Evolutionary conservation across 2,888 invertebrate genomes (phyloP).

Genomic region (Trichogramma evanescens): DNA sequence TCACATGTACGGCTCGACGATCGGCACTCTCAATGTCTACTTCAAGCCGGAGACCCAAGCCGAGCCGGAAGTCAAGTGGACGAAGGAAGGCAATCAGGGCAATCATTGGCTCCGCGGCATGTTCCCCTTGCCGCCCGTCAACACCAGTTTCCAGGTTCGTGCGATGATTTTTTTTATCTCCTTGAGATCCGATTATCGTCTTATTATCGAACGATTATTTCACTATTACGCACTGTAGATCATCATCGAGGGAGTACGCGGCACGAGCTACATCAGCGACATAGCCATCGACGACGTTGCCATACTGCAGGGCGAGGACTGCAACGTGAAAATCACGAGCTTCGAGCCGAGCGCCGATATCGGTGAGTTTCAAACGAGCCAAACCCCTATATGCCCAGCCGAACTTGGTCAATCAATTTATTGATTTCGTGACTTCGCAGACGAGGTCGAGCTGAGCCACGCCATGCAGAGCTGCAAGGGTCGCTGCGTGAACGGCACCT

Average conservation of each 20-base stretch:
- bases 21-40: slow-evolving; percentile 54
- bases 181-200: background rate
- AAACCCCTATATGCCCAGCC: too few relatives aligned
- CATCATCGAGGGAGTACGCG: slow-evolving; percentile 68
- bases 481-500: slow-evolving; percentile 32
- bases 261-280: slow-evolving; percentile 63
- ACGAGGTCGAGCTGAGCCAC: slow-evolving; percentile 41
- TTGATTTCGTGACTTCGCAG: slow-evolving; percentile 20
- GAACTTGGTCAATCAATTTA: background rate
- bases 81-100: slow-evolving; percentile 62
- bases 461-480: slow-evolving; percentile 39
- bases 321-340: slow-evolving; percentile 37
- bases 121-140: slow-evolving; percentile 47
- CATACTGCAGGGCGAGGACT: slow-evolving; percentile 56
- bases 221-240: slow-evolving; percentile 53
- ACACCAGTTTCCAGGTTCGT: slow-evolving; percentile 39
- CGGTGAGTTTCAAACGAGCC: slow-evolving; percentile 24
- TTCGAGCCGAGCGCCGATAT: slow-evolving; percentile 15
- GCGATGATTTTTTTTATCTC: background rate
- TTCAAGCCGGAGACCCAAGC: slow-evolving; percentile 48
- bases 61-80: slow-evolving; percentile 54
- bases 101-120: slow-evolving; percentile 59
- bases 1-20: slow-evolving; percentile 68
- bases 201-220: background rate
- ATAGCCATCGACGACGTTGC: slow-evolving; percentile 76